Evolutionary conservation across 1,140 invertebrate species (phyloP), one percentile per base, ranked within the genome.

Genomic region (Colletes latitarsis): DNA sequence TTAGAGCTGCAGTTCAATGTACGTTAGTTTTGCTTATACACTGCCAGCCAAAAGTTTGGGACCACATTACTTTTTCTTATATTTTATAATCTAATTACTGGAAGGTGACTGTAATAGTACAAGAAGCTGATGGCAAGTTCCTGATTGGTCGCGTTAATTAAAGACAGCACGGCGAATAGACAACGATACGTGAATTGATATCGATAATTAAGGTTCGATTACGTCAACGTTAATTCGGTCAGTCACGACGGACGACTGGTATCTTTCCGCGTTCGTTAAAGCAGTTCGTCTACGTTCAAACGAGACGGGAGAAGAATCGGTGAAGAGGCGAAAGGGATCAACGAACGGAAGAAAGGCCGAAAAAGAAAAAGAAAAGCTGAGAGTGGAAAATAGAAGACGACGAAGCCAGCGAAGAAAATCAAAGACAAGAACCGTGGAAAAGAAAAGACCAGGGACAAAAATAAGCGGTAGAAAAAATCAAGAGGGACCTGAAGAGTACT

Each of bases 401-500:
- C 12, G 12, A 77, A 60, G 41, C 41, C 57, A 52, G 21, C 6
- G 57, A 60, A 62, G 19, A 60, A 58, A 52, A 41, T 12, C 30
- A 14, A 4, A 4, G 67, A 49, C 21, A 39, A 60, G 49, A 67
- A 14, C n/a, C 6, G n/a, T 9, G 15, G 8, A 49, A 49, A 60
- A 21, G 55, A n/a, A 49, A 49, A 1, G 5, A 17, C 15, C 19
- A 49, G 12, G 43, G 52, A 52, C 12, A 30, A 52, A 60, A 66
- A 83, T 81, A 70, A 63, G 21, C 60, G 55, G 39, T 30, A 30
- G 21, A 55, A 60, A 72, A 63, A 68, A 55, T 55, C 8, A 8
- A 49, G 4, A 12, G 43, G 49, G 17, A 53, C 6, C 17, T 12
- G 6, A 55, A 17, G 15, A 19, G 21, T 62, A 55, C 21, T 62